These are phyloP conservation scores for Epinotia demarniana DNA, from an alignment of 2,888 invertebrate genomes.

Conservation along the genomic window DNA sequence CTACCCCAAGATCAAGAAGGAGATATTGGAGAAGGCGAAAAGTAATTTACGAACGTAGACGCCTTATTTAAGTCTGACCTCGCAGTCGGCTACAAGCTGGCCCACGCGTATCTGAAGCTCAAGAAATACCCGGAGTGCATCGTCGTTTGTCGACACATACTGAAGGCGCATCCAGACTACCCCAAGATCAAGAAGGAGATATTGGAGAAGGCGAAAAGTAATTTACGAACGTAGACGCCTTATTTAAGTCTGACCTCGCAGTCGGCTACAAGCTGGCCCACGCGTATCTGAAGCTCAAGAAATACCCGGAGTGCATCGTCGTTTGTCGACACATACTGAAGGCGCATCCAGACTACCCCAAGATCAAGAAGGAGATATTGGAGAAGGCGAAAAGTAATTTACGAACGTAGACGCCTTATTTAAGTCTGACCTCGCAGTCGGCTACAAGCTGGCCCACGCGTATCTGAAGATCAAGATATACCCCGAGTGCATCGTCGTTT, in stretches of 20 bases:
- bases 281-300: slow-evolving; percentile 95
- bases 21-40: slow-evolving; percentile 96
- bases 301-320: slow-evolving; percentile 95
- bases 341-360: slow-evolving; percentile 94
- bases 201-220: slow-evolving; percentile 93
- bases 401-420: slow-evolving; percentile 75
- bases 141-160: slow-evolving; percentile 92
- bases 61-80: slow-evolving; percentile 89
- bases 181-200: slow-evolving; percentile 97
- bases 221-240: slow-evolving; percentile 84
- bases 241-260: slow-evolving; percentile 90
- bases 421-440: slow-evolving; percentile 93
- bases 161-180: slow-evolving; percentile 93
- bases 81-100: slow-evolving; percentile 95
- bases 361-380: slow-evolving; percentile 96
- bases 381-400: slow-evolving; percentile 94
- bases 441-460: slow-evolving; percentile 96
- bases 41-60: slow-evolving; percentile 86
- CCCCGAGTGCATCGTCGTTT: slow-evolving; percentile 96
- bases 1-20: slow-evolving; percentile 95
- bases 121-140: slow-evolving; percentile 96
- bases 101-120: slow-evolving; percentile 95
- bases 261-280: slow-evolving; percentile 97
- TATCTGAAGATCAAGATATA: slow-evolving; percentile 94
- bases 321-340: slow-evolving; percentile 92